Conservation (phyloP, 2,113 vertebrate genomes). For the Ciconia boyciana region DNA sequence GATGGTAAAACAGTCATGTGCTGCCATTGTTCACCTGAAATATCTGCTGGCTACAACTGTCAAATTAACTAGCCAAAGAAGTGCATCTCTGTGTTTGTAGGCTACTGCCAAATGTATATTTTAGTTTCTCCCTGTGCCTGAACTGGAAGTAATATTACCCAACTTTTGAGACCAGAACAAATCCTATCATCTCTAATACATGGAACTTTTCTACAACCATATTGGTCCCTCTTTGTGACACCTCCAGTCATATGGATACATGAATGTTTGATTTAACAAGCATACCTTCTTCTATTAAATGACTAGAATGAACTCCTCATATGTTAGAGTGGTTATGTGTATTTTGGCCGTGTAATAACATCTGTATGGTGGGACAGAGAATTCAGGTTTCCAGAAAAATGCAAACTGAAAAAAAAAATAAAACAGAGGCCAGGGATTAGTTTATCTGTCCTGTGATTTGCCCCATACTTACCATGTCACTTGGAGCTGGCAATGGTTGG, state of each 20-base stretch:
- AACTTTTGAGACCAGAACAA: not conserved
- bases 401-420: fast-evolving
- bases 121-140: not conserved
- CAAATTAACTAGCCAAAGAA: not conserved
- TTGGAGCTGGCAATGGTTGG: not conserved
- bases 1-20: not conserved
- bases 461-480: not conserved
- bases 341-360: not conserved
- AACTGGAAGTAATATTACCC: not conserved
- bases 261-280: not conserved
- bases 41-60: not conserved
- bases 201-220: not conserved
- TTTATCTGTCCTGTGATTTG: not conserved
- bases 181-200: not conserved
- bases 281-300: not conserved
- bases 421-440: not conserved
- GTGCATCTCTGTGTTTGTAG: not conserved
- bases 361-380: not conserved
- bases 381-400: not conserved
- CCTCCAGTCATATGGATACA: not conserved
- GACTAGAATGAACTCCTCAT: not conserved
- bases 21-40: not conserved
- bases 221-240: not conserved
- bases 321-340: not conserved
- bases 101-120: not conserved